Evolutionary conservation across 2,888 invertebrate species (phyloP), one percentile per base, ranked within the genome.

Genomic region (Eupeodes latifasciatus): DNA sequence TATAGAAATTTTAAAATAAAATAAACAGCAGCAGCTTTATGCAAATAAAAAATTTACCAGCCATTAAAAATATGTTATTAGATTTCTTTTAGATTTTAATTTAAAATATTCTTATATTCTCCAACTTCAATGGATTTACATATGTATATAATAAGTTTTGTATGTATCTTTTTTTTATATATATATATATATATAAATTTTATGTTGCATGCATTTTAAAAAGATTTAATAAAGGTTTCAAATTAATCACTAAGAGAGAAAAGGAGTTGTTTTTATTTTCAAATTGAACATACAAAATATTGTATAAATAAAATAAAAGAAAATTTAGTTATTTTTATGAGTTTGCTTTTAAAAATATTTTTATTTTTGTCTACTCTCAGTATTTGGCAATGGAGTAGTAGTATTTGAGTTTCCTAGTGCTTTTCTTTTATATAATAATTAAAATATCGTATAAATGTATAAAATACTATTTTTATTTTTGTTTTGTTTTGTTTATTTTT

Each of bases 341-440:
- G 69, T 80, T 53, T 72, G 11, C 40, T 72, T 76, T 72, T 66
- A n/a, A n/a, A n/a, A n/a, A n/a, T 14, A 11, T 10, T 51, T 55
- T 81, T 27, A 27, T 27, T 27, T 27, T 27, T 27, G 27, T 27
- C 84, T 84, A 87, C 87, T 80, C 87, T 64, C 80, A 51, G 83
- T 83, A 79, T 86, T 87, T 87, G 87, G 87, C 87, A 87, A 77
- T 80, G 77, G 87, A 87, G 87, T 84, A 87, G 87, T 77, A 84
- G 84, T 80, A 19, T 83, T 87, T 77, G 76, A 80, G 83, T 83
- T 80, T 83, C 80, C 79, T 87, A 82, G 79, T 87, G 83, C 79
- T 83, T 69, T 80, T 74, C 79, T 83, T 69, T 80, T 74, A 62
- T 85, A 69, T 66, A 5, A 16, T 84, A 62, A 74, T 74, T 81